Percentiles rank a stretch among this genome's conserved stretches.
Evolutionary conservation across 2,113 vertebrate species (phyloP).

Genomic region (Bujurquina vittata): DNA sequence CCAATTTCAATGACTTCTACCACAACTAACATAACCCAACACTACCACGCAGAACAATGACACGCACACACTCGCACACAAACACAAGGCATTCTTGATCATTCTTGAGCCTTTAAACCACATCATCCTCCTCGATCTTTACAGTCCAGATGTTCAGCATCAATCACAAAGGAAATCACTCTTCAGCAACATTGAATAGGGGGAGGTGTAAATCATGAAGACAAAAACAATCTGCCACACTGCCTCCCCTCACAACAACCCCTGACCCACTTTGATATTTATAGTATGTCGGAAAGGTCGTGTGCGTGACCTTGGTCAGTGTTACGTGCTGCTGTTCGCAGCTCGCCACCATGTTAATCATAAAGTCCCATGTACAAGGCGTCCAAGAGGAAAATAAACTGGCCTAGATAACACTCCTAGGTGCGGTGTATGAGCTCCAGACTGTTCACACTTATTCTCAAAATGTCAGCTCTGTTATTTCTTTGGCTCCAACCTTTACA

Average conservation of each 20-base stretch:
- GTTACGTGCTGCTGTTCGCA: conserved; percentile 37
- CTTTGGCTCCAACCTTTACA: background rate
- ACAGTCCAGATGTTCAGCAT: conserved; percentile 51
- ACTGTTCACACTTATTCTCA: background rate
- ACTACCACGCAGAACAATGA: background rate
- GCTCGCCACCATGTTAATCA: conserved; percentile 38
- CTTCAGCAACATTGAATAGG: conserved; percentile 29
- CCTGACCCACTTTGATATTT: conserved; percentile 76
- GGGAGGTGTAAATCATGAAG: conserved; percentile 49
- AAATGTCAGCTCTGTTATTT: conserved; percentile 19
- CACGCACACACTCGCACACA: background rate
- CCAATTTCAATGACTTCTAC: background rate
- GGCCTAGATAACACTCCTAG: conserved; percentile 33
- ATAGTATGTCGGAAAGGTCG: conserved; percentile 48
- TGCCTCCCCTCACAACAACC: conserved; percentile 20
- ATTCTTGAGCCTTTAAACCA: conserved; percentile 1
- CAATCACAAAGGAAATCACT: conserved; percentile 35
- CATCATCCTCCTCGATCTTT: conserved; percentile 26
- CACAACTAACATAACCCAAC: background rate
- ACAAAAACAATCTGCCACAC: conserved; percentile 50
- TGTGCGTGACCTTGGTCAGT: background rate
- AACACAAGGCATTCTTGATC: conserved; percentile 7
- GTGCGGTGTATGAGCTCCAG: background rate
- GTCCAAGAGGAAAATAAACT: conserved; percentile 27
- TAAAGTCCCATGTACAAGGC: conserved; percentile 29